These are phyloP conservation scores for Kuschelorhynchus macadamiae DNA, from an alignment of 2,888 invertebrate species.

Conservation along the genomic window DNA sequence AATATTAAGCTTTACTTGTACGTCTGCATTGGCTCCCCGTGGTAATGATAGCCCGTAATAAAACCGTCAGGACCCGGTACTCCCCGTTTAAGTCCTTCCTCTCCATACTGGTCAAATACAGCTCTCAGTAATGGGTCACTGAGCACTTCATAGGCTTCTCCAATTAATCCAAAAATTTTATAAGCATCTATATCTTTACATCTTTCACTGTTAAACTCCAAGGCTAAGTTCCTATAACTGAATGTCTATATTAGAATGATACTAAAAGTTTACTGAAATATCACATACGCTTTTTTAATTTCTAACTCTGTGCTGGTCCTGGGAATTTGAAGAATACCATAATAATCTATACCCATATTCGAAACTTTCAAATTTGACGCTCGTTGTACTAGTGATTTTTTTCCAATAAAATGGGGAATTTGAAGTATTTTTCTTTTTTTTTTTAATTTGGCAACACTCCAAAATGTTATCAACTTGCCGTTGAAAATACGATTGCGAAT, in stretches of 20 bases:
- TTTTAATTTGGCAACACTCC: no score
- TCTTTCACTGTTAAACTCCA: constrained; percentile 70
- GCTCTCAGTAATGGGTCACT: constrained; percentile 78
- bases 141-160: constrained; percentile 86
- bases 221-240: constrained; percentile 67
- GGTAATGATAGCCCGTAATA: constrained; percentile 83
- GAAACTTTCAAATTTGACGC: constrained; percentile 10
- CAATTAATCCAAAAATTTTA: constrained; percentile 75
- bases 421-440: no score
- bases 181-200: constrained; percentile 74
- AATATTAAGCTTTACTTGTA: constrained; percentile 74
- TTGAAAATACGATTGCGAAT: no score
- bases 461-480: no score
- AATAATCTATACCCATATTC: constrained; percentile 83
- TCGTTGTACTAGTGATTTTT: neutral
- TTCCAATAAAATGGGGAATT: no score
- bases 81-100: constrained; percentile 87
- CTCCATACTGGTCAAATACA: constrained; percentile 91
- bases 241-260: constrained; percentile 1
- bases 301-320: constrained; percentile 77
- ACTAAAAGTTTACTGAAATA: neutral
- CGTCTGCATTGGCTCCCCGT: constrained; percentile 82
- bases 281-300: constrained; percentile 78
- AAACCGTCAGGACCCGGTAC: constrained; percentile 78
- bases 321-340: constrained; percentile 80